phyloP scores from a whole-genome alignment of 37 sponge, comb jelly and placozoan species.

The Amphimedon queenslandica region DNA sequence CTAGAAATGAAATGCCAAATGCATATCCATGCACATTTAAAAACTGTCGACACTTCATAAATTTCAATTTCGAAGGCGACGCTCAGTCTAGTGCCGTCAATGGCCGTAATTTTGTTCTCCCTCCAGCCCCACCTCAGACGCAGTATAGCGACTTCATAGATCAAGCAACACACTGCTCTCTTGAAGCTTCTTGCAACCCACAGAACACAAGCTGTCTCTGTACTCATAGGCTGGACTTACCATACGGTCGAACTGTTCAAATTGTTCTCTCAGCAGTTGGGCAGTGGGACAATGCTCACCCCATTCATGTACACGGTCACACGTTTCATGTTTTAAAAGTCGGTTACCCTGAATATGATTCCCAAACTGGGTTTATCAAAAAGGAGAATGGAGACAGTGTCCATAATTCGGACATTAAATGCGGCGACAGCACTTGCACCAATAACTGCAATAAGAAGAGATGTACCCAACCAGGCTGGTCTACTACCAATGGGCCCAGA shows the following conservation, averaged over 20 bases:
- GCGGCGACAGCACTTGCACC: conserved; percentile 11
- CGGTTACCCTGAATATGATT: conserved; percentile 45
- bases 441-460: background rate
- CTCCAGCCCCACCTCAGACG: too few species aligned
- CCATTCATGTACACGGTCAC: conserved; percentile 74
- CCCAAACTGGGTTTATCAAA: background rate
- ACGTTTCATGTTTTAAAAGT: conserved; percentile 57
- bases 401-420: conserved; percentile 28
- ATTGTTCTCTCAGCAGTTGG: conserved; percentile 2
- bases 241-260: conserved; percentile 10
- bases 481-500: background rate
- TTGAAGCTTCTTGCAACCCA: conserved; percentile 7
- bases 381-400: background rate
- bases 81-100: too few species aligned
- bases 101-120: too few species aligned
- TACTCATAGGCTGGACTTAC: conserved; percentile 9
- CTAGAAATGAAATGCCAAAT: too few species aligned
- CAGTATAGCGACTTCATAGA: too few species aligned
- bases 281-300: conserved; percentile 37
- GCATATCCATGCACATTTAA: too few species aligned
- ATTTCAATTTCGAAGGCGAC: too few species aligned
- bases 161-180: conserved; percentile 20
- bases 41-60: too few species aligned
- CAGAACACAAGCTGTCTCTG: conserved; percentile 19
- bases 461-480: background rate